Evolutionary conservation across 2,797 vertebrate genomes (phyloP).

Genomic region (Halcyon chelicuti): DNA sequence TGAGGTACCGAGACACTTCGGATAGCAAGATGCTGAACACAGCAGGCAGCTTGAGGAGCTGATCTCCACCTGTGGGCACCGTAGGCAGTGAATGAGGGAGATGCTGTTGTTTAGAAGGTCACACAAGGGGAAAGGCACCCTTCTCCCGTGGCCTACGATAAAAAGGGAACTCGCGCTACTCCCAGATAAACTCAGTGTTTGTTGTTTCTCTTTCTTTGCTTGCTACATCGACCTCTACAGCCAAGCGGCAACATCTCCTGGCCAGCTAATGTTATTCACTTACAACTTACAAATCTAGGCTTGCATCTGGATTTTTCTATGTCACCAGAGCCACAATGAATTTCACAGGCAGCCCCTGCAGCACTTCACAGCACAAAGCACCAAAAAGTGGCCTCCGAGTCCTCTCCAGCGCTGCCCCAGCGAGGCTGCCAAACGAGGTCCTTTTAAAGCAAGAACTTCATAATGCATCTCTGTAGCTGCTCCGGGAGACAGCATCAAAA

Average conservation of each 20-base stretch:
- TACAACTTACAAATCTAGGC: not conserved
- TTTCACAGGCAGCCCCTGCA: not conserved
- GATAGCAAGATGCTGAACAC: not conserved
- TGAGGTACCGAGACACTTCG: not conserved
- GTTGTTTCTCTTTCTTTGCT: not conserved
- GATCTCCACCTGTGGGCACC: fast-evolving
- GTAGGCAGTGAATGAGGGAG: not conserved
- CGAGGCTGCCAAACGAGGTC: not conserved
- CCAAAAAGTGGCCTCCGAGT: not conserved
- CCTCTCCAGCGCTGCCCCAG: not conserved
- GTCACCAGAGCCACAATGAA: not conserved
- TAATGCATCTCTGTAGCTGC: not conserved
- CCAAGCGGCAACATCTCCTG: not conserved
- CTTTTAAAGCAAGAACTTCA: not conserved
- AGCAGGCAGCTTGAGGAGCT: not conserved
- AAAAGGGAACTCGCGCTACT: not conserved
- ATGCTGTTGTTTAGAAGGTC: not conserved
- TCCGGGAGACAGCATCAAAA: not conserved
- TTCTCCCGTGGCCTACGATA: not conserved
- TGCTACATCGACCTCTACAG: not conserved
- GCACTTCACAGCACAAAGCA: not conserved
- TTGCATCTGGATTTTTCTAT: not conserved
- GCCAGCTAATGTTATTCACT: not conserved
- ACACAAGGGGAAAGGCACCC: not conserved
- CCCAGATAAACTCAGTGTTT: not conserved